Evolutionary conservation across 2,888 invertebrate genomes (phyloP), one percentile per base, ranked within the genome.

Genomic region (Boloria selene): DNA sequence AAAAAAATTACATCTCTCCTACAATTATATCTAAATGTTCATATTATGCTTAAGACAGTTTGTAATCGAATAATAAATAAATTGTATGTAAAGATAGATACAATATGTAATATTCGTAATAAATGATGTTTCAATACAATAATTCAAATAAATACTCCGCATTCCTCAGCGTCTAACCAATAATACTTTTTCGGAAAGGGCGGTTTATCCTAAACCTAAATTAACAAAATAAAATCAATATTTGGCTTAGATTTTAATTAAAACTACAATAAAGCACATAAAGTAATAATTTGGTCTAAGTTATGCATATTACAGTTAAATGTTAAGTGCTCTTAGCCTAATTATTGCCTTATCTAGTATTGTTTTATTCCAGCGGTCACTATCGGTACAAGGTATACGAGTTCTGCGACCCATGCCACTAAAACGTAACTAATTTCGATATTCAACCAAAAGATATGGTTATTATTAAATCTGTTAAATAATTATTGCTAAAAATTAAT

Each of bases 161-260:
- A 77, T 75, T 79, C 80, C 79, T 79, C 80, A 75, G 78, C 83
- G 78, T 79, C 79, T 81, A 80, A 77, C 78, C 84, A 83, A 84
- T 92, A 92, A 91, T 90, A 91, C 91, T 91, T 89, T 82, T 82
- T 83, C 84, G 87, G 87, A 86, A 84, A 86, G 83, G 79, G 81
- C 81, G 78, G 79, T 85, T 82, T 79, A 72, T 77, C 79, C 82
- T 86, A 87, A 85, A 81, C 80, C 84, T 87, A 89, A 75, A 76
- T 74, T 86, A 87, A 87, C 83, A 81, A 86, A 81, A 86, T 89
- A 85, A 88, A 90, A 88, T 88, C 90, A 91, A 92, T 92, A 90
- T 92, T 92, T 92, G 92, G 92, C 92, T 91, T 92, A 92, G 84
- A 88, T 87, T 90, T 85, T 90, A 91, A 91, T 88, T 92, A 90